These are phyloP conservation scores for Triplophysa tibetana DNA, from an alignment of 2,113 vertebrate genomes.

Conservation along the genomic window DNA sequence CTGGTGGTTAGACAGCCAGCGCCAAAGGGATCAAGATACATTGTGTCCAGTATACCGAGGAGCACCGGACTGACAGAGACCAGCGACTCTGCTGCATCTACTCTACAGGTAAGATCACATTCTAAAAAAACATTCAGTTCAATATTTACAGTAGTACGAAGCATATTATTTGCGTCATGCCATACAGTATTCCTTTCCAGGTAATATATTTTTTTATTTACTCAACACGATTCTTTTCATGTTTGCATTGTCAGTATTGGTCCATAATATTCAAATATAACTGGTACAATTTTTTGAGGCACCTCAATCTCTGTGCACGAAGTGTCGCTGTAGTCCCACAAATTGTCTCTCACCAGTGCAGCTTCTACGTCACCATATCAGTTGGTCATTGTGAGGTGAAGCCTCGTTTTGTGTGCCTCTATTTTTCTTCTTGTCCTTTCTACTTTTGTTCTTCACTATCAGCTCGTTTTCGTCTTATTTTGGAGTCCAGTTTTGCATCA, in stretches of 20 bases:
- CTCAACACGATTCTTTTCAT: too few species aligned
- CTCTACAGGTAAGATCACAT: conserved; percentile 54
- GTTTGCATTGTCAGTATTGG: too few species aligned
- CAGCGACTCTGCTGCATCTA: conserved; percentile 63
- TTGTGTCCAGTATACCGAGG: conserved; percentile 64
- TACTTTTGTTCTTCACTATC: rapidly evolving
- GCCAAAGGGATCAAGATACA: conserved; percentile 50
- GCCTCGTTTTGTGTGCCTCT: conserved; percentile 37
- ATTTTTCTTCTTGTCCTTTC: conserved; percentile 29
- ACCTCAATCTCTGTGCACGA: neutral
- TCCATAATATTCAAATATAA: conserved; percentile 8
- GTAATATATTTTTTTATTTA: neutral
- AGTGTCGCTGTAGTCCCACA: conserved; percentile 19
- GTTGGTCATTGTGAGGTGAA: conserved; percentile 41
- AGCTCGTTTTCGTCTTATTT: too few species aligned
- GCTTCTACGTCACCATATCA: too few species aligned
- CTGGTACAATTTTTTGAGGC: conserved; percentile 48
- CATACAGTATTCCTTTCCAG: neutral
- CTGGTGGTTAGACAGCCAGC: conserved; percentile 52
- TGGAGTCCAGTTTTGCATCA: too few species aligned
- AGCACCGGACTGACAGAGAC: conserved; percentile 61
- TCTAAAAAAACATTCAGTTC: too few species aligned
- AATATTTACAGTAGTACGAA: too few species aligned
- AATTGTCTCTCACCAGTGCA: neutral
- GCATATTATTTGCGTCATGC: too few species aligned